Percentiles rank a stretch among this genome's conserved stretches.
phyloP scores from a whole-genome alignment of 2,113 vertebrate genomes.

The Lepus europaeus region DNA sequence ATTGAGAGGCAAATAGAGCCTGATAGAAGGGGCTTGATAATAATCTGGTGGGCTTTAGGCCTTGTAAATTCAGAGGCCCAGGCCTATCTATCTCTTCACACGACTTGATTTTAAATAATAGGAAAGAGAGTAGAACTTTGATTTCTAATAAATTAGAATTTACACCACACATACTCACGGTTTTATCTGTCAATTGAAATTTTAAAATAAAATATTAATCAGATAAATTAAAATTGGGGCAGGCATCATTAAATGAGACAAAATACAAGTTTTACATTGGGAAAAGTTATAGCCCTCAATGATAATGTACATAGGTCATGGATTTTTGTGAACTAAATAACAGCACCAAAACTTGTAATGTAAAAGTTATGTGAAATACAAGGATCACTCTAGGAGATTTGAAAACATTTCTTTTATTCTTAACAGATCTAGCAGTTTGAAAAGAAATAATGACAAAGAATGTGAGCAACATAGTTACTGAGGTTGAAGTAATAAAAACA shows the following conservation, averaged over 20 bases:
- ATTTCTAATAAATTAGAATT: not conserved
- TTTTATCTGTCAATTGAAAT: not conserved
- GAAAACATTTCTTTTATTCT: not conserved
- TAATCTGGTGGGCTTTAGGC: too few relatives aligned
- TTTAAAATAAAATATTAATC: not conserved
- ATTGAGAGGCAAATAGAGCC: too few relatives aligned
- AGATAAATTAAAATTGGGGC: not conserved
- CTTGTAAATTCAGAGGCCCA: too few relatives aligned
- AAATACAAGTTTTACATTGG: not conserved
- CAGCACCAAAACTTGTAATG: not conserved
- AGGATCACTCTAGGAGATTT: not conserved
- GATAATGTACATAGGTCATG: not conserved
- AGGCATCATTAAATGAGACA: not conserved
- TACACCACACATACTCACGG: not conserved
- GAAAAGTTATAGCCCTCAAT: not conserved
- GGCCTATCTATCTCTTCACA: too few relatives aligned
- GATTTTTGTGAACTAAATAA: not conserved
- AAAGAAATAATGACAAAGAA: not conserved
- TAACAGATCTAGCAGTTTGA: constrained; percentile 14
- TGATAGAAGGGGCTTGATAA: too few relatives aligned
- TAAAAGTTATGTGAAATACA: not conserved
- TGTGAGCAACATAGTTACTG: not conserved
- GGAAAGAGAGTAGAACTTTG: not conserved
- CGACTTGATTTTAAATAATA: not conserved
- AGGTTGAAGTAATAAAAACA: not conserved